Conservation (phyloP, 1,140 invertebrate species). For the Zophobas atratus region DNA sequence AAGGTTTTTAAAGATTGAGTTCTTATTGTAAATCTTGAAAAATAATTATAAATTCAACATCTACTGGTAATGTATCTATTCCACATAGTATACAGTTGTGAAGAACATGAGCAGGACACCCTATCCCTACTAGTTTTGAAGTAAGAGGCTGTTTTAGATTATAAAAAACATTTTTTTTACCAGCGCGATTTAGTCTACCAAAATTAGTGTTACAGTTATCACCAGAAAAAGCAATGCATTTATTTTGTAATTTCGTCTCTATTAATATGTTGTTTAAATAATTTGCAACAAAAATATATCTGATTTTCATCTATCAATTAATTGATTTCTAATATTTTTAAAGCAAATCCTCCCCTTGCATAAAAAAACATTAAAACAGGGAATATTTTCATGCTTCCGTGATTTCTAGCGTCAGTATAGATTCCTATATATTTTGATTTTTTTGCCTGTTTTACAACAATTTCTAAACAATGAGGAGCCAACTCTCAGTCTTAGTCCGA, state of each 20-base stretch:
- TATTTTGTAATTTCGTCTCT: conserved; percentile 2
- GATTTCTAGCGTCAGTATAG: background rate
- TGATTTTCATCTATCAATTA: conserved; percentile 15
- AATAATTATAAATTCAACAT: conserved; percentile 11
- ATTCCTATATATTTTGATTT: conserved; percentile 1
- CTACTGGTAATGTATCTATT: conserved; percentile 12
- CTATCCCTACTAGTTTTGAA: conserved; percentile 1
- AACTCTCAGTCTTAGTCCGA: background rate
- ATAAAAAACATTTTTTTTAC: conserved; percentile 24
- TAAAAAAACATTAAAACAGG: conserved; percentile 17
- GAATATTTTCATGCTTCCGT: conserved; percentile 3
- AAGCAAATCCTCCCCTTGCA: background rate
- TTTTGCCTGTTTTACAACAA: background rate
- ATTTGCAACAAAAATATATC: background rate
- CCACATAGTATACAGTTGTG: conserved; percentile 11
- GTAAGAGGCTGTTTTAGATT: background rate
- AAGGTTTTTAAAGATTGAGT: background rate
- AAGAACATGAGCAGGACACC: conserved; percentile 12
- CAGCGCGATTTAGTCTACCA: background rate
- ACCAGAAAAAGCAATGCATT: conserved; percentile 11
- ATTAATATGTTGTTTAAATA: conserved; percentile 11
- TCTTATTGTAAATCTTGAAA: background rate
- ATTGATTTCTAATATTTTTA: background rate
- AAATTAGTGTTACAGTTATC: conserved; percentile 4
- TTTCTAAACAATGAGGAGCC: background rate